Conservation (phyloP, 2,888 invertebrate genomes). For the Perithous albicinctus region DNA sequence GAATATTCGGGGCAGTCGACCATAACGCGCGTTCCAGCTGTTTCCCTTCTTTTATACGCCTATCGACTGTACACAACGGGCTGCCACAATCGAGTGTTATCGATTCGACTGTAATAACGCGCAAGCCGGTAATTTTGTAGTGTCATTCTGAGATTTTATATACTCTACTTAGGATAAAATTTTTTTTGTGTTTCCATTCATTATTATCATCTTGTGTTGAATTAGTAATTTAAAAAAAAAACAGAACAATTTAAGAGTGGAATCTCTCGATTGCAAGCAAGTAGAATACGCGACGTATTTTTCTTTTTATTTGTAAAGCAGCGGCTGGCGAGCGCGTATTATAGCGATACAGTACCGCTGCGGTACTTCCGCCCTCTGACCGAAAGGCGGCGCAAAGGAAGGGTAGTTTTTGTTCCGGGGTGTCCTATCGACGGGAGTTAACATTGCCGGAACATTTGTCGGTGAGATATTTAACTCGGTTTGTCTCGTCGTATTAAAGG, state of each 20-base stretch:
- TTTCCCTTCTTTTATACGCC: conserved; percentile 57
- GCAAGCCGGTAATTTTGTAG: background rate
- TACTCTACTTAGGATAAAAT: background rate
- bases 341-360: conserved; percentile 66
- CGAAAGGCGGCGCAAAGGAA: conserved; percentile 66
- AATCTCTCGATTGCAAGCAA: background rate
- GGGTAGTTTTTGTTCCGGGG: conserved; percentile 69
- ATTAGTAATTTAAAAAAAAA: background rate
- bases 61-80: conserved; percentile 42
- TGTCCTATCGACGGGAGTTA: conserved; percentile 38
- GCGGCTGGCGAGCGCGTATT: conserved; percentile 13
- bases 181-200: too few relatives aligned
- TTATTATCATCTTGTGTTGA: background rate
- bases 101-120: conserved; percentile 74
- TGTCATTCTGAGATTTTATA: background rate
- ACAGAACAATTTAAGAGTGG: background rate
- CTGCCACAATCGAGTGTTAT: conserved; percentile 77
- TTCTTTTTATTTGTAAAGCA: conserved; percentile 1
- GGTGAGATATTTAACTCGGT: conserved; percentile 13
- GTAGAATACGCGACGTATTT: background rate
- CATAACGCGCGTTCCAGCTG: conserved; percentile 65
- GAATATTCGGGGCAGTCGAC: conserved; percentile 23
- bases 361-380: conserved; percentile 76
- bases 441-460: conserved; percentile 39
- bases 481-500: background rate